Percentiles rank a stretch among this genome's conserved stretches.
phyloP scores from a whole-genome alignment of 2,797 vertebrate species.

The Poecile montanus region DNA sequence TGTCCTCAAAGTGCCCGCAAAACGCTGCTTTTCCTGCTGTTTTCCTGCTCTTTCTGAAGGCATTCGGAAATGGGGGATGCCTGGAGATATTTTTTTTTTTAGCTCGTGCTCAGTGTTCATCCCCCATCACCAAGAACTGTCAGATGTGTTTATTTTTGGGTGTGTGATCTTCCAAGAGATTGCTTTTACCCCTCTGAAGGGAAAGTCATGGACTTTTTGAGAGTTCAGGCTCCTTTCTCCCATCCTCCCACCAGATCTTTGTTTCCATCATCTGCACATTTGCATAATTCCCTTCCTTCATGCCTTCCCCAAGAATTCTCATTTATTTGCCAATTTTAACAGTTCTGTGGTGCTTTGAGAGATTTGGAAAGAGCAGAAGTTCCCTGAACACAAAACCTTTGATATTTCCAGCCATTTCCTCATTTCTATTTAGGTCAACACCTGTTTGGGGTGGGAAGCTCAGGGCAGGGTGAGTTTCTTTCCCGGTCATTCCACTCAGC shows the following conservation, averaged over 20 bases:
- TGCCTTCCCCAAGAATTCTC: background rate
- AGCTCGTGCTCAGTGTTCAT: background rate
- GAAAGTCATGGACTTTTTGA: background rate
- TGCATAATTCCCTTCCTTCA: background rate
- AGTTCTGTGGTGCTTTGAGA: background rate
- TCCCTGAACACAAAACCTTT: slow-evolving; percentile 6
- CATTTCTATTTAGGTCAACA: slow-evolving; percentile 15
- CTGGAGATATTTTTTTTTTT: slow-evolving; percentile 23
- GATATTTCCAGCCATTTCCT: slow-evolving; percentile 9
- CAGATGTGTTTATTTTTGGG: slow-evolving; percentile 16
- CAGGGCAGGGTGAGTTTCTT: background rate
- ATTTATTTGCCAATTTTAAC: background rate
- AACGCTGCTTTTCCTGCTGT: background rate
- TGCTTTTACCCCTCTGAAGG: background rate
- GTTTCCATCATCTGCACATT: background rate
- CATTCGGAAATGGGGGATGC: background rate
- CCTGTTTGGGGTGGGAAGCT: background rate
- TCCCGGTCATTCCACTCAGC: background rate
- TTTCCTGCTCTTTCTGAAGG: background rate
- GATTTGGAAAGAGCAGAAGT: slow-evolving; percentile 3
- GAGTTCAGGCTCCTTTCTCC: background rate
- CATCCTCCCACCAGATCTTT: background rate
- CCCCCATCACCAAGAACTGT: background rate
- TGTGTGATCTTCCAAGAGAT: background rate
- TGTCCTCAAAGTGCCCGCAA: background rate